Base-by-base conservation (phyloP, 92 coral and sea anemone genomes). In the Micromussa lordhowensis region DNA sequence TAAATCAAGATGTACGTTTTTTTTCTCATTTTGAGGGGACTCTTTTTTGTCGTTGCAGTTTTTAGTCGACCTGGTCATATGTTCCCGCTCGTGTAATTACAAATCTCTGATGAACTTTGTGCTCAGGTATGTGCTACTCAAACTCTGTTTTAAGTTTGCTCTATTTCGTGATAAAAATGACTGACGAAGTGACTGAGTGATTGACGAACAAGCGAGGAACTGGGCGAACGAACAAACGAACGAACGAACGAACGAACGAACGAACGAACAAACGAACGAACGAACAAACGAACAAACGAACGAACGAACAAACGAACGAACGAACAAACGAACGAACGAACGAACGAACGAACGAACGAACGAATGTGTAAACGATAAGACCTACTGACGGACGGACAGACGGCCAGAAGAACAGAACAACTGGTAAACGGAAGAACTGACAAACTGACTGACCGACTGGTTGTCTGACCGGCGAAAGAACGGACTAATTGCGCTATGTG, bases 41-140 rank as follows among this genome's bases (percentile, higher is more conserved):
- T 16, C 68, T 19, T 75, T 74, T 82, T 71, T 84, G 26, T 40
- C 44, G 66, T 49, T 86, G 72, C 88, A 97, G 98, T 97, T 97
- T 74, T 90, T 97, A 57, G 85, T 97, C 77, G 97, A 97, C 86
- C 92, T 97, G 59, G 95, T 97, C 35, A 70, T 93, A 64, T 97
- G 99, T 79, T 96, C 98, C 35, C 92, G 96, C 35, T 83, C 92
- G 63, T 63, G 86, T 79, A 94, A 95, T 68, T 83, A 95, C 78
- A 92, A 91, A 79, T 90, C 96, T 36, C 90, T 97, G 53, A 88
- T 88, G 86, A 91, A 89, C 51, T 95, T 97, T 70, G 91, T 96
- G 5, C 98, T 97, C 10, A 84, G 94, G 77, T 92, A 30, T 30
- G 88, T 51, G 4, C 7, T 34, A 21, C 31, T 29, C 7, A 58